Base-by-base conservation (phyloP, 2,113 vertebrate genomes). In the Enhydra lutris region DNA sequence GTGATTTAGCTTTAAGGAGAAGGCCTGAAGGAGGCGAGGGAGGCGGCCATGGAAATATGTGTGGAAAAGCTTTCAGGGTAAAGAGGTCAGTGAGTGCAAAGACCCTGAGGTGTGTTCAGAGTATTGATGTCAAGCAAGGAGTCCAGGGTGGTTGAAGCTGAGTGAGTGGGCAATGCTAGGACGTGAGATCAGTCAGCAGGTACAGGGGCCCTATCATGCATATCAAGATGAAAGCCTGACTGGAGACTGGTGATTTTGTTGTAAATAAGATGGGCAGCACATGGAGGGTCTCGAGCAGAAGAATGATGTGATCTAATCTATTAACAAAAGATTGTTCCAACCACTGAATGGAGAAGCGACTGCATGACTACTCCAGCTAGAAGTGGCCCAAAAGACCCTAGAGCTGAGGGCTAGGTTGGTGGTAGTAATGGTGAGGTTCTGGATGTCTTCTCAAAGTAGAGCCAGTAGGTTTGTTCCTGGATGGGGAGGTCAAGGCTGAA, bases 91-190 rank as follows among this genome's bases (percentile, higher is more conserved):
- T 79, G 57, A 12, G 14, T 24, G 1, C 14, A 6, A n/a, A 55
- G 65, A 7, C 59, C 18, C 0, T 11, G 0, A 26, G 45, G 0
- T 24, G 3, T 26, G 9, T 74, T 34, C 74, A 14, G n/a, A 4
- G 29, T 50, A 26, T 50, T 6, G 45, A 67, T 20, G 26, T 39
- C 73, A 55, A n/a, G 76, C 18, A 15, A 26, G 29, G 24, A 71
- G 7, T 0, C 14, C 3, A 0, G 1, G 29, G 12, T 69, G 86
- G 4, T 65, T 67, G 26, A 50, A 29, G 39, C 29, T 3, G 1
- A 31, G 20, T 23, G 13, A n/a, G 31, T 14, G 10, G 45, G 0
- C 45, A 13, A 0, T 2, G 8, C 7, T 36, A 2, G 52, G 81
- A 52, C 1, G 8, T 15, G 15, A 39, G n/a, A 18, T 73, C 47